phyloP scores from a whole-genome alignment of 2,113 vertebrate genomes.

The Eudyptes chrysolophus region DNA sequence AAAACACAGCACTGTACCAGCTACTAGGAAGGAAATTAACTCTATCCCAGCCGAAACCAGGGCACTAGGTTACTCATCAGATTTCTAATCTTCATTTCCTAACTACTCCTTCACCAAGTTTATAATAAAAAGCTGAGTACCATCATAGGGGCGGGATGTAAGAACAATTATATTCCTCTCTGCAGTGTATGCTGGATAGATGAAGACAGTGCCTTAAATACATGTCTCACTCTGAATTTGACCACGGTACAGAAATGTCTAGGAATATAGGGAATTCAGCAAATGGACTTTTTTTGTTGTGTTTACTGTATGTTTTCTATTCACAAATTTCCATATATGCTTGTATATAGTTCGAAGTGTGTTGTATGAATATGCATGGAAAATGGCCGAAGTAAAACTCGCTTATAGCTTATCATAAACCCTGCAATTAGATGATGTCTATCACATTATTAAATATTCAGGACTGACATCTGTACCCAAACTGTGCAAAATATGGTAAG shows the following conservation, averaged over 20 bases:
- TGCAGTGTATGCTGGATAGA: neutral
- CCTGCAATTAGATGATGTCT: neutral
- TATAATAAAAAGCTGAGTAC: neutral
- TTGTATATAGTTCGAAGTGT: neutral
- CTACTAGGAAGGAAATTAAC: too few species aligned
- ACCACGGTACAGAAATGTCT: neutral
- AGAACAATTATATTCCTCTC: neutral
- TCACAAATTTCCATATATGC: neutral
- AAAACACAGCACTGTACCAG: too few species aligned
- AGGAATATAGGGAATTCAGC: neutral
- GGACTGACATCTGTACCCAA: neutral
- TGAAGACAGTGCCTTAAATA: neutral
- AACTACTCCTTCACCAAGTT: neutral
- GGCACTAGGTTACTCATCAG: neutral
- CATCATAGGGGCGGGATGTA: neutral
- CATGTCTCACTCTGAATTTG: neutral
- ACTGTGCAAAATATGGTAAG: neutral
- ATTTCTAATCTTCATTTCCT: neutral
- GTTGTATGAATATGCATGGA: neutral
- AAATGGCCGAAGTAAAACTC: neutral
- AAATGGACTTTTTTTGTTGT: neutral
- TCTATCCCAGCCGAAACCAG: too few species aligned
- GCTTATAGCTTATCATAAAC: neutral
- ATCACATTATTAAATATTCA: neutral
- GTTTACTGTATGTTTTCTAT: neutral